These are phyloP conservation scores for Solen grandis DNA, from an alignment of 1,140 invertebrate species.

Conservation along the genomic window DNA sequence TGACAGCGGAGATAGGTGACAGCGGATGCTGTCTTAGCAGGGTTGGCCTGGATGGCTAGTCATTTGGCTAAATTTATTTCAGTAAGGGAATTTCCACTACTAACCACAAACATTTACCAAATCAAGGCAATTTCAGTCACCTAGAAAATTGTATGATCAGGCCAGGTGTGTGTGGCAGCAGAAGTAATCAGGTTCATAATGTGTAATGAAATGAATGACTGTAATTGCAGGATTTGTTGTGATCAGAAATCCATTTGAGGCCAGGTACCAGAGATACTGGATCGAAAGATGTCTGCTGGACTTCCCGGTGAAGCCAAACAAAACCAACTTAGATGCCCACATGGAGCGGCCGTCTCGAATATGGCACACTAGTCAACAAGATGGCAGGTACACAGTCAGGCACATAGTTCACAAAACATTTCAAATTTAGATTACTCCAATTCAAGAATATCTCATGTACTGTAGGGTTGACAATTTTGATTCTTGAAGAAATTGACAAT, in stretches of 20 bases:
- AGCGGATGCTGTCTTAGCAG: too few species aligned
- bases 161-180: neutral
- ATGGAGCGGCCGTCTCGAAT: constrained; percentile 64
- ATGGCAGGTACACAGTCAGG: constrained; percentile 38
- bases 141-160: neutral
- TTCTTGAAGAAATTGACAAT: too few species aligned
- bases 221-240: constrained; percentile 86
- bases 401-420: neutral
- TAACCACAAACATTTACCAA: neutral
- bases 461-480: too few species aligned
- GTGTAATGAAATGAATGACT: neutral
- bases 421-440: neutral
- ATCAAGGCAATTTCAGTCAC: neutral
- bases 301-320: constrained; percentile 89
- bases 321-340: constrained; percentile 88
- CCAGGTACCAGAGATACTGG: constrained; percentile 90
- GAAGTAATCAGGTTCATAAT: neutral
- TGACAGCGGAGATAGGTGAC: too few species aligned
- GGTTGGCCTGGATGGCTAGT: neutral
- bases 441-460: too few species aligned
- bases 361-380: constrained; percentile 61
- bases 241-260: constrained; percentile 92
- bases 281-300: constrained; percentile 88
- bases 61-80: neutral
- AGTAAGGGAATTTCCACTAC: neutral